These are phyloP conservation scores for Myotis daubentonii DNA, from an alignment of 2,797 vertebrate species.

Conservation along the genomic window DNA sequence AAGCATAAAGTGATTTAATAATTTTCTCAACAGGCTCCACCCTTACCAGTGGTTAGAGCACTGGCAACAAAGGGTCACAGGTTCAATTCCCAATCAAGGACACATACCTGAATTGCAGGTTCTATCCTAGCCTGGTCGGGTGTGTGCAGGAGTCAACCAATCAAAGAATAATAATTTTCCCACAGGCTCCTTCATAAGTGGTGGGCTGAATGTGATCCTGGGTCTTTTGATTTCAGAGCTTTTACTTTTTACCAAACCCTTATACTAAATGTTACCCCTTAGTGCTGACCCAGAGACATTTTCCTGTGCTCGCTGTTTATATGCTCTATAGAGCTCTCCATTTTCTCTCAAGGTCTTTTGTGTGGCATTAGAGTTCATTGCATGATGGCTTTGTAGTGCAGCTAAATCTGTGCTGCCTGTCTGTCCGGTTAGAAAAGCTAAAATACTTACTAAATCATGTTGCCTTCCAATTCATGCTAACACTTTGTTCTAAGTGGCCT, in stretches of 20 bases:
- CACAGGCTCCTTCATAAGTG: background rate
- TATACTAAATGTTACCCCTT: background rate
- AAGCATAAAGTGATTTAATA: conserved; percentile 15
- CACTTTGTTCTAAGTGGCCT: background rate
- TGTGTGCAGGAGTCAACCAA: background rate
- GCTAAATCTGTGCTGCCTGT: background rate
- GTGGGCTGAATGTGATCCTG: background rate
- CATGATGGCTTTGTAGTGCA: background rate
- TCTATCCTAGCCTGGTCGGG: background rate
- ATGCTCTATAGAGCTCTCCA: background rate
- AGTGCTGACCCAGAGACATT: background rate
- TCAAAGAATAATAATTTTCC: conserved; percentile 42
- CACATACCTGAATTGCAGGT: background rate
- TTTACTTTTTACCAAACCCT: conserved; percentile 30
- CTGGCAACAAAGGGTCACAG: background rate
- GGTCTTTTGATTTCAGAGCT: conserved; percentile 18
- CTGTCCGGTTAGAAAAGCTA: background rate
- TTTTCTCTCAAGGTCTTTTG: conserved; percentile 4
- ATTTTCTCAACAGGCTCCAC: background rate
- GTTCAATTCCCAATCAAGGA: background rate
- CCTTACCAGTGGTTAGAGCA: background rate
- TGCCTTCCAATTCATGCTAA: background rate
- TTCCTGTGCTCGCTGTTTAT: background rate
- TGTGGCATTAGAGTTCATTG: conserved; percentile 1
- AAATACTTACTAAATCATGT: conserved; percentile 22